Conservation (phyloP, 2,113 vertebrate species). For the Rhabdomys dilectus region DNA sequence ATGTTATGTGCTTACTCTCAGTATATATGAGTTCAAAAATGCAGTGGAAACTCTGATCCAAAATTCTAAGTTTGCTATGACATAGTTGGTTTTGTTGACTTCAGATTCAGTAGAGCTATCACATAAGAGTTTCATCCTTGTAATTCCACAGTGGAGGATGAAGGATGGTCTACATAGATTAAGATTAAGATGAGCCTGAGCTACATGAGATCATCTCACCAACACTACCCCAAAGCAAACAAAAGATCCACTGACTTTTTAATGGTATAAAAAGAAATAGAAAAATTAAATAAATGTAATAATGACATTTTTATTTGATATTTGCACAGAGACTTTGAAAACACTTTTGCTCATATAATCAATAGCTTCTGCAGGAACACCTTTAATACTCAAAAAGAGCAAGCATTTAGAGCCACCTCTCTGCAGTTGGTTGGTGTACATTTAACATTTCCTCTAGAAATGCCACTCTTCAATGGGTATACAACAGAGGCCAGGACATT, state of each 20-base stretch:
- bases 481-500: background rate
- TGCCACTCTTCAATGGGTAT: background rate
- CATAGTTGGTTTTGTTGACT: background rate
- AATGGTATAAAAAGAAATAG: background rate
- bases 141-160: background rate
- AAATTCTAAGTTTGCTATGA: conserved; percentile 20
- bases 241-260: background rate
- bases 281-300: conserved; percentile 7
- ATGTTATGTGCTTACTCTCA: background rate
- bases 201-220: background rate
- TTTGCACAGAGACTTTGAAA: conserved; percentile 26
- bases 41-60: background rate
- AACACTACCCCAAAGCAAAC: background rate
- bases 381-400: background rate
- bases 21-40: background rate
- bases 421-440: background rate
- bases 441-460: background rate
- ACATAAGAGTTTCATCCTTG: background rate
- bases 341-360: background rate
- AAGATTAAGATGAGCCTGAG: background rate
- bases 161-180: background rate
- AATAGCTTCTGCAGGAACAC: background rate
- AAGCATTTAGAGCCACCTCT: background rate
- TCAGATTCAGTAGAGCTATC: background rate
- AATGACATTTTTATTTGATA: background rate